A percentile compares a stretch with the other conserved stretches of the same genome.
Evolutionary conservation across 2,888 invertebrate species (phyloP).

Genomic region (Leptinotarsa juncta): DNA sequence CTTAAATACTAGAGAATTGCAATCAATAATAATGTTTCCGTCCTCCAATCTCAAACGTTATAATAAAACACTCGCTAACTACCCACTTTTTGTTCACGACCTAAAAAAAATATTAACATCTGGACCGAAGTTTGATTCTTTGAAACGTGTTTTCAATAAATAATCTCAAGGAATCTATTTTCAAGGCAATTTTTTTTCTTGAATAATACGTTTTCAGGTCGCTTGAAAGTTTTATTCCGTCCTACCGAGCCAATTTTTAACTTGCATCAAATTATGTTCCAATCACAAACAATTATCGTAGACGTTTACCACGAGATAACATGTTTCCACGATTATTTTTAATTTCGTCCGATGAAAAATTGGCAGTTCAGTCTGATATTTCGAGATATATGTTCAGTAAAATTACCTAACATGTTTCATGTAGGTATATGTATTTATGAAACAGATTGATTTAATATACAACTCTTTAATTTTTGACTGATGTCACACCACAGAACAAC

Average conservation of each 20-base stretch:
- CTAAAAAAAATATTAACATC: neutral
- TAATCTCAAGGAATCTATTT: neutral
- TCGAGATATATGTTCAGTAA: neutral
- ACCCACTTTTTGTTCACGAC: neutral
- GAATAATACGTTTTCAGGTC: neutral
- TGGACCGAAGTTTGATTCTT: neutral
- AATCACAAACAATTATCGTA: neutral
- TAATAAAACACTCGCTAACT: neutral
- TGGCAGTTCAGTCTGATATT: neutral
- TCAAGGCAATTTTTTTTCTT: neutral
- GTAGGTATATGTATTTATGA: neutral
- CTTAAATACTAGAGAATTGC: no score
- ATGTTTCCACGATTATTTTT: neutral
- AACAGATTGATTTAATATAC: no score
- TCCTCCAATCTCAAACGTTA: neutral
- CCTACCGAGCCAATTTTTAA: neutral
- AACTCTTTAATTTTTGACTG: no score
- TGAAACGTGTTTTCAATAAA: conserved; percentile 2
- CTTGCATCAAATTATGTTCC: conserved; percentile 13
- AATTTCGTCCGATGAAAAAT: conserved; percentile 3
- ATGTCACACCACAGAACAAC: no score
- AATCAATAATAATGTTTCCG: neutral
- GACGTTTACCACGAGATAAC: conserved; percentile 4
- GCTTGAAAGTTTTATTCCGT: conserved; percentile 6
- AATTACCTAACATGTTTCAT: neutral